Conservation (phyloP, 2,113 vertebrate genomes). For the Microtus pennsylvanicus region DNA sequence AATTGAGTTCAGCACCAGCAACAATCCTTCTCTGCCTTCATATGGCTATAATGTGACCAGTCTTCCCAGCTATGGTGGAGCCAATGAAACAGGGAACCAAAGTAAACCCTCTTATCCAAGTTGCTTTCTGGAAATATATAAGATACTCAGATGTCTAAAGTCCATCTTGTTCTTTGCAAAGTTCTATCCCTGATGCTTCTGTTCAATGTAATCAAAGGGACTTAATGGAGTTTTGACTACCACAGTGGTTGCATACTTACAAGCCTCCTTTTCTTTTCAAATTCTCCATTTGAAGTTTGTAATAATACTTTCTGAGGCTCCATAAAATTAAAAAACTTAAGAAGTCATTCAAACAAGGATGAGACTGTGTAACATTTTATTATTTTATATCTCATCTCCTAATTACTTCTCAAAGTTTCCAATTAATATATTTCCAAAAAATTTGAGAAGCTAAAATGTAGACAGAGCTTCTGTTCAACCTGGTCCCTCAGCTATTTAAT, state of each 20-base stretch:
- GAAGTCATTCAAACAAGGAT: neutral
- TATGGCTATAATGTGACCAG: neutral
- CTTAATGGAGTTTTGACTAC: neutral
- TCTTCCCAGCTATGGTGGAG: too few species aligned
- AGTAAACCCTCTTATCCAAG: neutral
- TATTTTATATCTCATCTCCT: neutral
- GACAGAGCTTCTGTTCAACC: too few species aligned
- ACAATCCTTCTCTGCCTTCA: neutral
- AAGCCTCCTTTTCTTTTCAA: neutral
- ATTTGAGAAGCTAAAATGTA: neutral
- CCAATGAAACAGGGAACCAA: neutral
- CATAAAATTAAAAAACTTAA: conserved; percentile 2
- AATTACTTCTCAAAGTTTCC: neutral
- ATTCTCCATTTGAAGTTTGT: conserved; percentile 20
- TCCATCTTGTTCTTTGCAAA: neutral
- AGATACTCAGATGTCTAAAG: neutral
- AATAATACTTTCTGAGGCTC: neutral
- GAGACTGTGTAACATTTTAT: neutral
- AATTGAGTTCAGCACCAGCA: too few species aligned
- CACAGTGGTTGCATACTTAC: neutral
- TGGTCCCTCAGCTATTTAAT: too few species aligned
- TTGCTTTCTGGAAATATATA: neutral
- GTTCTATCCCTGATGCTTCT: neutral
- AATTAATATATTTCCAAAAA: conserved; percentile 25
- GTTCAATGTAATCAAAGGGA: neutral